These are phyloP conservation scores for Balearica regulorum DNA, from an alignment of 2,797 vertebrate genomes.

Conservation along the genomic window DNA sequence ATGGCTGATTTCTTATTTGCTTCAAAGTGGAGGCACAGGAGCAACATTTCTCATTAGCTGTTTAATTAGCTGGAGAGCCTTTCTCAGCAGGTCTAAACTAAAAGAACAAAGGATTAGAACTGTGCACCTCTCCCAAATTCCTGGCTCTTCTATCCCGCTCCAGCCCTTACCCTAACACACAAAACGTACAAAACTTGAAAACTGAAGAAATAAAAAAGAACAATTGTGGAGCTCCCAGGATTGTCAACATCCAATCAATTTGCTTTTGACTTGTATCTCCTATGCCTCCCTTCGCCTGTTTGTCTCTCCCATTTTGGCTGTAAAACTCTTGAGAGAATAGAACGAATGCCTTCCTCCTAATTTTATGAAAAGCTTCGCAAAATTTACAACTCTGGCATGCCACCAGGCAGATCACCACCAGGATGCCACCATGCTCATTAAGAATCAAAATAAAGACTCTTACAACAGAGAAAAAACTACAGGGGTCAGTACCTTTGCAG, in stretches of 20 bases:
- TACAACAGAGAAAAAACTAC: neutral
- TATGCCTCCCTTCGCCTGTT: neutral
- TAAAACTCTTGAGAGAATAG: neutral
- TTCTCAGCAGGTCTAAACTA: neutral
- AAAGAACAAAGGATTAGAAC: neutral
- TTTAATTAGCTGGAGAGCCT: neutral
- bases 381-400: neutral
- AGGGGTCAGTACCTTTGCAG: neutral
- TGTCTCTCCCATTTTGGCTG: neutral
- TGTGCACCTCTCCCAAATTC: neutral
- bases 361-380: neutral
- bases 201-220: neutral
- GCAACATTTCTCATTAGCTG: neutral
- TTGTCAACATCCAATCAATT: neutral
- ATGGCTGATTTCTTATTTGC: neutral
- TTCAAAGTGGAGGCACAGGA: neutral
- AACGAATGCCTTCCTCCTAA: neutral
- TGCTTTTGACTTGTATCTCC: neutral
- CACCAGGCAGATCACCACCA: neutral
- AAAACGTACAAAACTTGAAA: neutral
- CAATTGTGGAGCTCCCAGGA: neutral
- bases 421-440: neutral
- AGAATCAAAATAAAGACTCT: neutral
- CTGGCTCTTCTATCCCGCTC: neutral
- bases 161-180: neutral